Percentiles rank a stretch among this genome's conserved stretches.
phyloP scores from a whole-genome alignment of 2,113 vertebrate genomes.

The Lathamus discolor region DNA sequence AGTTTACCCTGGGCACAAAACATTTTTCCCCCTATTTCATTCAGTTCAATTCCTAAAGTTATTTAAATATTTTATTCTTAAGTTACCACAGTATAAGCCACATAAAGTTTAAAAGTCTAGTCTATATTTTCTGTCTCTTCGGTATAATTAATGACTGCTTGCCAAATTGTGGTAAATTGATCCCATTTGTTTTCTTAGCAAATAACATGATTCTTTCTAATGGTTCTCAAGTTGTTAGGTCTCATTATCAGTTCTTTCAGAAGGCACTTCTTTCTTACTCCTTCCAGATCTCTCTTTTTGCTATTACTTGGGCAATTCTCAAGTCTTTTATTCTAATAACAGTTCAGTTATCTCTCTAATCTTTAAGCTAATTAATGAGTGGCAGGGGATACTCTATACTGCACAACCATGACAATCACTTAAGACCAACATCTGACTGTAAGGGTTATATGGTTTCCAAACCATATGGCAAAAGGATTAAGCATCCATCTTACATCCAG shows the following conservation, averaged over 20 bases:
- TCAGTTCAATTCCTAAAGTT: neutral
- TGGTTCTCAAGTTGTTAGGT: slow-evolving; percentile 19
- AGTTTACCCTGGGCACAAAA: neutral
- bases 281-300: neutral
- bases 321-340: neutral
- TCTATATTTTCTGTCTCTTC: neutral
- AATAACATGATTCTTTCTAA: neutral
- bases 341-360: neutral
- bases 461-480: neutral
- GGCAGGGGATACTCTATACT: neutral
- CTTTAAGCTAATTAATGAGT: slow-evolving; percentile 17
- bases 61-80: neutral
- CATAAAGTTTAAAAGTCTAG: neutral
- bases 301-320: neutral
- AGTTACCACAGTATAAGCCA: neutral
- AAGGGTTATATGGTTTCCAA: neutral
- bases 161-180: neutral
- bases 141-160: neutral
- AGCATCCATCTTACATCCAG: neutral
- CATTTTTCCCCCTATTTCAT: neutral
- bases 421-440: neutral
- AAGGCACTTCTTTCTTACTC: neutral
- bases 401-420: neutral
- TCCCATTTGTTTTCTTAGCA: neutral
- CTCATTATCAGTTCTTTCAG: neutral